Percentiles rank a stretch among this genome's conserved stretches.
Conservation (phyloP, 2,888 invertebrate species). For the Odontocerum albicorne region DNA sequence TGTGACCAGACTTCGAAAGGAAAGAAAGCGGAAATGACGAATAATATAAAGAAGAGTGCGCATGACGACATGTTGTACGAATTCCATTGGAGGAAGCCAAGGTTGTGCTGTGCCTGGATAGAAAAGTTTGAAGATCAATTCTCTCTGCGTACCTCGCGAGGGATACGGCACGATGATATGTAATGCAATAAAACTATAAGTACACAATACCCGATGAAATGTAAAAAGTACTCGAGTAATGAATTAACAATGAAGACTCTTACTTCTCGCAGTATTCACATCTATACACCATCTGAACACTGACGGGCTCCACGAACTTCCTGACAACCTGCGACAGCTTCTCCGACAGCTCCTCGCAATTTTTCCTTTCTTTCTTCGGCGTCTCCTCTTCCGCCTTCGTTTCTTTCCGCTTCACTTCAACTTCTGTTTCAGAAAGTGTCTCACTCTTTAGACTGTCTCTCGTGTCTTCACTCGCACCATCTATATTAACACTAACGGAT, state of each 20-base stretch:
- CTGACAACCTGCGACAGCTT: slow-evolving; percentile 21
- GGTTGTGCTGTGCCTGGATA: too few species aligned
- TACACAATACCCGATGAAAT: too few species aligned
- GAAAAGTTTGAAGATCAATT: too few species aligned
- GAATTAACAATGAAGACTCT: slow-evolving; percentile 12
- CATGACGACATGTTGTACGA: too few species aligned
- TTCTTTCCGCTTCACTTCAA: neutral
- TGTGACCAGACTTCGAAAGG: too few species aligned
- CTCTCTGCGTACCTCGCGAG: too few species aligned
- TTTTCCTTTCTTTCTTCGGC: neutral
- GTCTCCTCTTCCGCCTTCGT: neutral
- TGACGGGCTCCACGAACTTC: slow-evolving; percentile 18
- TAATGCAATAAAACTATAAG: too few species aligned
- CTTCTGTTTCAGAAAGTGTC: neutral
- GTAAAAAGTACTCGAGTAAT: too few species aligned
- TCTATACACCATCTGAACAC: slow-evolving; percentile 27
- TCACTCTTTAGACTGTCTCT: neutral
- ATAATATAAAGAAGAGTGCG: too few species aligned
- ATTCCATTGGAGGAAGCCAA: too few species aligned
- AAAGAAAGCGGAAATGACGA: too few species aligned
- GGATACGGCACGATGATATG: too few species aligned
- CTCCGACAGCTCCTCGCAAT: slow-evolving; percentile 20
- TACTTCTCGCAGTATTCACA: slow-evolving; percentile 36
- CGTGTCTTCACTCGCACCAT: neutral
- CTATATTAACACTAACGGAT: neutral